Percentiles rank a stretch among this genome's conserved stretches.
Conservation (phyloP, 64 coral and sea anemone genomes). For the Cladopsammia gracilis region DNA sequence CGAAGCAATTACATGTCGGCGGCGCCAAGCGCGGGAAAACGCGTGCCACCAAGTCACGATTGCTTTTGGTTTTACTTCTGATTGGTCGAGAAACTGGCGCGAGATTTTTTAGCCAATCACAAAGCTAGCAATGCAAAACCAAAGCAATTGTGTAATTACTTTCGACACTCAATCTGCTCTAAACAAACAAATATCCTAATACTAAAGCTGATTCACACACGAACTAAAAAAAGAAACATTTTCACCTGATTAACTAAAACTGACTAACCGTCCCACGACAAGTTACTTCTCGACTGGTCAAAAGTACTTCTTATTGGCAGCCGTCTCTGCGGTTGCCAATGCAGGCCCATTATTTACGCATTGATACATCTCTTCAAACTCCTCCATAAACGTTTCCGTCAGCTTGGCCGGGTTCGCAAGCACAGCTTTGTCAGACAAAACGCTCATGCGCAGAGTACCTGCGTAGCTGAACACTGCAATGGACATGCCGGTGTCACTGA, state of each 20-base stretch:
- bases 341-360: slow-evolving; percentile 8
- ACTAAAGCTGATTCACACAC: no score
- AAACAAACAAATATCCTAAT: no score
- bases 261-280: background rate
- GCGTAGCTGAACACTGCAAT: slow-evolving; percentile 92
- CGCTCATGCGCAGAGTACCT: slow-evolving; percentile 73
- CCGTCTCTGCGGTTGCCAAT: background rate
- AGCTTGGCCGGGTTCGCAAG: slow-evolving; percentile 62
- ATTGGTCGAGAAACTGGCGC: no score
- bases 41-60: no score
- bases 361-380: slow-evolving; percentile 84
- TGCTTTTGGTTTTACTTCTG: no score
- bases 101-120: no score
- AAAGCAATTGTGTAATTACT: no score
- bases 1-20: no score
- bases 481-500: slow-evolving; percentile 87
- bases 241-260: background rate
- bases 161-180: no score
- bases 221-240: no score
- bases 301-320: background rate
- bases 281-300: background rate
- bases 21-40: no score
- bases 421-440: slow-evolving; percentile 79
- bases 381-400: slow-evolving; percentile 72
- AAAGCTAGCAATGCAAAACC: no score